Evolutionary conservation across 2,797 vertebrate species (phyloP).

Genomic region (Ambastaia sidthimunki): DNA sequence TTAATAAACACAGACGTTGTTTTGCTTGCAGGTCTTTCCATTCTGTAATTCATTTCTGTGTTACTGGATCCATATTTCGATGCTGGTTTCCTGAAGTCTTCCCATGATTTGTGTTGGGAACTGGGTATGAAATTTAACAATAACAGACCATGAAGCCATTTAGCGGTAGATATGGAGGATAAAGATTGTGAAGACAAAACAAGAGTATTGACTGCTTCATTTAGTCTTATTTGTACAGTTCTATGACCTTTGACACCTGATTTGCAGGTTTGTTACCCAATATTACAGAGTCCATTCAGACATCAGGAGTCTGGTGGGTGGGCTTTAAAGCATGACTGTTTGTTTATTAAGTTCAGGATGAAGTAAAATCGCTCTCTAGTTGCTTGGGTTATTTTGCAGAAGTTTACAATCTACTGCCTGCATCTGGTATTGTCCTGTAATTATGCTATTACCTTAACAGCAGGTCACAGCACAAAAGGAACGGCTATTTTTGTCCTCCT

Average conservation of each 20-base stretch:
- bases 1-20: slow-evolving; percentile 29
- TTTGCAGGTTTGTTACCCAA: slow-evolving; percentile 6
- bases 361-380: not conserved
- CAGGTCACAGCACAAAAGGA: slow-evolving; percentile 23
- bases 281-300: not conserved
- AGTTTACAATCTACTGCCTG: not conserved
- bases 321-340: slow-evolving; percentile 6
- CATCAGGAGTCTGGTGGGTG: slow-evolving; percentile 19
- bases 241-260: not conserved
- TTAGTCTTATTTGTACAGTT: not conserved
- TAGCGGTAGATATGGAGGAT: not conserved
- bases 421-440: slow-evolving; percentile 1
- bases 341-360: slow-evolving; percentile 5
- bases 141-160: not conserved
- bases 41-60: slow-evolving; percentile 34
- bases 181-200: not conserved
- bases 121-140: not conserved
- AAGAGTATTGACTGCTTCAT: not conserved
- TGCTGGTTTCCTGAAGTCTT: not conserved
- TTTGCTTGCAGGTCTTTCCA: slow-evolving; percentile 44
- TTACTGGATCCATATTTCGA: slow-evolving; percentile 21
- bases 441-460: slow-evolving; percentile 24
- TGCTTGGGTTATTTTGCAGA: slow-evolving; percentile 2
- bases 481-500: not conserved
- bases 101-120: not conserved